These are phyloP conservation scores for Metellina segmentata DNA, from an alignment of 2,888 invertebrate genomes.

Conservation along the genomic window DNA sequence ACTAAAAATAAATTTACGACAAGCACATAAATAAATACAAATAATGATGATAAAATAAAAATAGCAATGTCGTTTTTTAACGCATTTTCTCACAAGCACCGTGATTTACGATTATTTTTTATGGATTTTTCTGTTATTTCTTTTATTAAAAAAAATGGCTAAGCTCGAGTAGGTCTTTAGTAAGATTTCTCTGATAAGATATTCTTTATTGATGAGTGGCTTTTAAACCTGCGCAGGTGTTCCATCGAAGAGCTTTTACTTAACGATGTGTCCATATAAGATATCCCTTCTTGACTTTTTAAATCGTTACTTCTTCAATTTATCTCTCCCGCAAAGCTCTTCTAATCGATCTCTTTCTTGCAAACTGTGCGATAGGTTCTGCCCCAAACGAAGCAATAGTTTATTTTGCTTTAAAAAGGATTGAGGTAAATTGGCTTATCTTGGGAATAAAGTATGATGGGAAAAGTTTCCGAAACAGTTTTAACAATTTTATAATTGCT, in stretches of 20 bases:
- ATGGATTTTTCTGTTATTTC: not conserved
- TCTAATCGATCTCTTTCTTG: not conserved
- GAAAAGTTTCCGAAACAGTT: not conserved
- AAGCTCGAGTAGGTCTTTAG: not conserved
- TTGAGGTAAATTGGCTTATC: not conserved
- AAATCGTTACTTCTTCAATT: not conserved
- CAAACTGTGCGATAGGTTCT: not conserved
- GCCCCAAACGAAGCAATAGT: not conserved
- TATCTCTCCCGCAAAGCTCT: not conserved
- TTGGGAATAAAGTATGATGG: not conserved
- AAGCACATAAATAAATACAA: not conserved
- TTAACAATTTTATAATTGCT: not conserved
- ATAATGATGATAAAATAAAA: not conserved
- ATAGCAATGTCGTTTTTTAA: not conserved
- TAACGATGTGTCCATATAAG: not conserved
- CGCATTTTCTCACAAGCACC: not conserved
- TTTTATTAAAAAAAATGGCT: not conserved
- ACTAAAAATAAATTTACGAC: not conserved
- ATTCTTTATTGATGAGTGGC: not conserved
- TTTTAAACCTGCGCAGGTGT: not conserved
- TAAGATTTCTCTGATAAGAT: not conserved
- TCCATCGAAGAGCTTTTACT: not conserved
- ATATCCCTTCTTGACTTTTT: not conserved
- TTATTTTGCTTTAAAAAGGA: not conserved
- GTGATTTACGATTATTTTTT: not conserved